Percentiles rank a stretch among this genome's conserved stretches.
Conservation (phyloP, 2,113 vertebrate species). For the Anhinga anhinga region DNA sequence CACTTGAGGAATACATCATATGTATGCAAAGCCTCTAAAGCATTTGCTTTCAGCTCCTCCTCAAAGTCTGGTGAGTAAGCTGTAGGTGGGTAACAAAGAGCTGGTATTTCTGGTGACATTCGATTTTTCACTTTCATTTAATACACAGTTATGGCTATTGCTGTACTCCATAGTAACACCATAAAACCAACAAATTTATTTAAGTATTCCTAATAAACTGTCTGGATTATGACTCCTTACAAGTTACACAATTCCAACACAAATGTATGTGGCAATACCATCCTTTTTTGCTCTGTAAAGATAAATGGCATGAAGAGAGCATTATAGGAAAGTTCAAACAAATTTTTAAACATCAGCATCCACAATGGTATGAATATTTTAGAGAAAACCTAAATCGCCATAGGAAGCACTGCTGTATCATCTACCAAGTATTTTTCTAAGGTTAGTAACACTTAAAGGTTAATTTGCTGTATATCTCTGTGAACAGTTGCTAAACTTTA, state of each 20-base stretch:
- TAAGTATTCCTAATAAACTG: neutral
- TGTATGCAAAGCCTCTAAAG: neutral
- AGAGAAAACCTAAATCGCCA: neutral
- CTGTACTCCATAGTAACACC: neutral
- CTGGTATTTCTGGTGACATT: neutral
- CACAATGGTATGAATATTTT: neutral
- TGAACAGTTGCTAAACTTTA: neutral
- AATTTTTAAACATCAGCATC: neutral
- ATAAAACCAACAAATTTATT: neutral
- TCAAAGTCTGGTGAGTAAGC: neutral
- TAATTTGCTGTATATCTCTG: neutral
- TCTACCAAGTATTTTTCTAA: neutral
- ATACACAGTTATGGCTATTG: neutral
- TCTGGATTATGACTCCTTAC: neutral
- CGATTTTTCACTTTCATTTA: neutral
- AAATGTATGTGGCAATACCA: fast-evolving
- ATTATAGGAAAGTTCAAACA: neutral
- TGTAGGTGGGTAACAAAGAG: neutral
- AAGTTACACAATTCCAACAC: neutral
- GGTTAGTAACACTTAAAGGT: neutral
- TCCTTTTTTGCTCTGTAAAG: neutral
- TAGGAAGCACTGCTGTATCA: neutral
- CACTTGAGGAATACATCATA: neutral
- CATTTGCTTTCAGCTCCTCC: neutral
- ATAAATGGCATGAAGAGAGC: neutral